Evolutionary conservation across 2,797 vertebrate species (phyloP).

Genomic region (Zalophus californianus): DNA sequence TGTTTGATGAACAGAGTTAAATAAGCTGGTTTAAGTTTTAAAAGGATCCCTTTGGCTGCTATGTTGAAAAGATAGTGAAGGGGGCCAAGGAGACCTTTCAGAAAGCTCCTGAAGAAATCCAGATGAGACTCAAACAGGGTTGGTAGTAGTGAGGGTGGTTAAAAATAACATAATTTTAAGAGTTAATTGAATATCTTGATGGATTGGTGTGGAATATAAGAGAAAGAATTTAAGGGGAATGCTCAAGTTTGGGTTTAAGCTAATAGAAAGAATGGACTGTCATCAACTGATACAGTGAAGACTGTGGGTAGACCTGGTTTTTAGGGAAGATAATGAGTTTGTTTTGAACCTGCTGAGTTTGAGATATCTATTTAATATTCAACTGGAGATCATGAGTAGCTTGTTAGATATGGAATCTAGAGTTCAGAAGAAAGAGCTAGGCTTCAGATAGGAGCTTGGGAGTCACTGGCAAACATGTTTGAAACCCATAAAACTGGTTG

Average conservation of each 20-base stretch:
- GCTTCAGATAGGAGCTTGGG: not conserved
- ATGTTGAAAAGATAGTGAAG: not conserved
- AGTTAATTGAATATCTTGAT: not conserved
- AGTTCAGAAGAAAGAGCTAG: not conserved
- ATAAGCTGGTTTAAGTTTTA: not conserved
- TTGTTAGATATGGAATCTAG: not conserved
- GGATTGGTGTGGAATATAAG: not conserved
- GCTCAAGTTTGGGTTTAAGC: not conserved
- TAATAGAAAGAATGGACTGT: not conserved
- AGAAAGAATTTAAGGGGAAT: not conserved
- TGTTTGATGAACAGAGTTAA: not conserved
- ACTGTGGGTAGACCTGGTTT: not conserved
- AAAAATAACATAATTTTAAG: not conserved
- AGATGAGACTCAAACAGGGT: not conserved
- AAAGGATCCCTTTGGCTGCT: not conserved
- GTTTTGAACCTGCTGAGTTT: not conserved
- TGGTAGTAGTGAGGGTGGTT: not conserved
- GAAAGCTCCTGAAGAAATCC: not conserved
- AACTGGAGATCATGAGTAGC: not conserved
- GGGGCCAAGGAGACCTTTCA: not conserved
- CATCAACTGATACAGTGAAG: not conserved
- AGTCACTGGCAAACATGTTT: not conserved
- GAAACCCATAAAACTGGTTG: not conserved
- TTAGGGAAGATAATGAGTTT: not conserved
- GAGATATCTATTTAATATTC: not conserved